A percentile compares a stretch with the other conserved stretches of the same genome.
Evolutionary conservation across 2,113 vertebrate species (phyloP).

Genomic region (Siphamia tubifer): DNA sequence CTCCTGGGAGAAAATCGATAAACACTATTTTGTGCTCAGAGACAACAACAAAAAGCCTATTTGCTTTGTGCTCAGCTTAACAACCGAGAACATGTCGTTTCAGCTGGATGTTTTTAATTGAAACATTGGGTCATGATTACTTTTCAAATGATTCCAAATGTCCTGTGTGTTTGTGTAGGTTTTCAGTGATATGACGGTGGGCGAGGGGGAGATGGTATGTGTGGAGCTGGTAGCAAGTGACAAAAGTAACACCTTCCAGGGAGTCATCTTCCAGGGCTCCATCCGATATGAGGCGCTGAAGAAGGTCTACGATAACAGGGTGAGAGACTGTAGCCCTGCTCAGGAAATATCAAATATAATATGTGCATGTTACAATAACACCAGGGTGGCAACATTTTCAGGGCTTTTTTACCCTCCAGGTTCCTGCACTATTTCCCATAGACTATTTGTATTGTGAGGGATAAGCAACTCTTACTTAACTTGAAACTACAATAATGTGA

Average conservation of each 20-base stretch:
- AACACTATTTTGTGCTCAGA: not conserved
- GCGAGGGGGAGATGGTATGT: constrained; percentile 98
- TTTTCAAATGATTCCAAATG: too few species aligned
- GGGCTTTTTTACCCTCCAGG: too few species aligned
- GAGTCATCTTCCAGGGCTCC: constrained; percentile 98
- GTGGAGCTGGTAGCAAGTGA: constrained; percentile 98
- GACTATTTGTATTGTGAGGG: too few species aligned
- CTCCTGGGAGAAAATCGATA: not conserved
- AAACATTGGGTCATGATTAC: too few species aligned
- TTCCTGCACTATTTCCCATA: too few species aligned
- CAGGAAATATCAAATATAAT: not conserved
- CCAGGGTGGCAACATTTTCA: too few species aligned
- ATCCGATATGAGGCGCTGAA: constrained; percentile 98
- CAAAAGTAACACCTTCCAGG: constrained; percentile 94
- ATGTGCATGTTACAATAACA: not conserved
- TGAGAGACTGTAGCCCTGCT: constrained; percentile 61
- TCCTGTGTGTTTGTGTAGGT: constrained; percentile 77
- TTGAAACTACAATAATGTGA: too few species aligned
- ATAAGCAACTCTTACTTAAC: too few species aligned
- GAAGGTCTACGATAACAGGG: constrained; percentile 98
- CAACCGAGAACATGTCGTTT: not conserved
- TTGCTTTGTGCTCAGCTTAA: not conserved
- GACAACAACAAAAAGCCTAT: not conserved
- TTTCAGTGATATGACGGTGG: constrained; percentile 97
- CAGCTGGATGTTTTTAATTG: too few species aligned